These are phyloP conservation scores for Monodelphis domestica DNA, from an alignment of 2,797 vertebrate genomes.

Conservation along the genomic window DNA sequence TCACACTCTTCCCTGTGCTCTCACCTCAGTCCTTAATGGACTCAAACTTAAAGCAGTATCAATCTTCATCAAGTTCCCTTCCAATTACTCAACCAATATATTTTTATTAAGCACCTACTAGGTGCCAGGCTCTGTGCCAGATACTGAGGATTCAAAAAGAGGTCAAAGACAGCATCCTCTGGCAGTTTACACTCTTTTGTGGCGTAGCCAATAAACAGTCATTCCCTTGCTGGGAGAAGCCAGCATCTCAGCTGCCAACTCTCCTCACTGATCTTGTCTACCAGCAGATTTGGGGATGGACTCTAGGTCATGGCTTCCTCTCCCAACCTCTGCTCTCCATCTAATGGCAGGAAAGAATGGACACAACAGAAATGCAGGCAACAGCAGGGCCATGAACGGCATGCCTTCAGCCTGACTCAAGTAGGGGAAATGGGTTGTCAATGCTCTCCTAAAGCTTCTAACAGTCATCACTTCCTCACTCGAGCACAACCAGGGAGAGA, in stretches of 20 bases:
- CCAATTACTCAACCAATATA: neutral
- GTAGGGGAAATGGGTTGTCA: neutral
- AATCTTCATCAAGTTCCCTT: neutral
- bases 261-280: neutral
- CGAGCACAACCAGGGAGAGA: no score
- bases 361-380: neutral
- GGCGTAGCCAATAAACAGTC: neutral
- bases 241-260: neutral
- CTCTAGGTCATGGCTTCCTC: neutral
- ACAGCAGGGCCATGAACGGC: no score
- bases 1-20: neutral
- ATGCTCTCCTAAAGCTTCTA: no score
- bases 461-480: no score
- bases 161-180: neutral
- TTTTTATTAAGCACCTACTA: no score
- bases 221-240: neutral
- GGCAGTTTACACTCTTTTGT: neutral
- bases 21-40: neutral
- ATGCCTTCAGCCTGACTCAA: neutral
- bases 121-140: no score
- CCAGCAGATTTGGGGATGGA: neutral
- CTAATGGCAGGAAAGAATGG: neutral
- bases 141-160: neutral
- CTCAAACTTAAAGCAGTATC: neutral
- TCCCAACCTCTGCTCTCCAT: neutral